Base-by-base conservation (phyloP, 2,113 vertebrate species). In the Rhegmatorhina hoffmannsi region DNA sequence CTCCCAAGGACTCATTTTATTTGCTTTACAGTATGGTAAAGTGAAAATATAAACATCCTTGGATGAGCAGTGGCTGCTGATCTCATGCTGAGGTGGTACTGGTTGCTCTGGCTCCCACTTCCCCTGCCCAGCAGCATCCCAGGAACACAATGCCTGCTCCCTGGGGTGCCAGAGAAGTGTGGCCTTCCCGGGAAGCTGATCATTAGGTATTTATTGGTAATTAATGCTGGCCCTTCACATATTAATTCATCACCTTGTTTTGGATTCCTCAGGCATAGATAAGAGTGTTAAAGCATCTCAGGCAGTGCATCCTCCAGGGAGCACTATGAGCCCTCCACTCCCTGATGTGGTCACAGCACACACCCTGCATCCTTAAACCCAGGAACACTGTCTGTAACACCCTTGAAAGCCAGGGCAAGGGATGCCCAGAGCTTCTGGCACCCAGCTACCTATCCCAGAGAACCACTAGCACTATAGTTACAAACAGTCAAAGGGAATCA, bases 251-350 rank as follows among this genome's bases (percentile, higher is more conserved):
- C 13, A 4, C 25, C 14, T 0, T 11, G 26, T 10, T 94, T 78
- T 38, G 74, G 77, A 47, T 68, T 82, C 78, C 77, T 60, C 1
- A 2, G 50, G 52, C 46, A 12, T 0, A 0, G 62, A 50, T 2
- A 2, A 7, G 18, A 47, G 40, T 3, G 23, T 19, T 56, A 2
- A 40, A 68, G 38, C 8, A 23, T 24, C 25, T 55, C 0, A 0
- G 46, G 44, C 55, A 1, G 3, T 4, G 36, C 59, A 28, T 36
- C 87, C 59, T 43, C 47, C 5, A 2, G 28, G 29, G 70, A 79
- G 44, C 43, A 24, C 52, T 12, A 3, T 1, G 11, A 68, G 16
- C 17, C 34, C 72, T 55, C 47, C 44, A 0, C 9, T 53, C 38
- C 43, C 36, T 9, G 11, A 43, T 2, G 19, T 1, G 19, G 28